Evolutionary conservation across 1,140 invertebrate species (phyloP).

Genomic region (Drosophila murphyi): DNA sequence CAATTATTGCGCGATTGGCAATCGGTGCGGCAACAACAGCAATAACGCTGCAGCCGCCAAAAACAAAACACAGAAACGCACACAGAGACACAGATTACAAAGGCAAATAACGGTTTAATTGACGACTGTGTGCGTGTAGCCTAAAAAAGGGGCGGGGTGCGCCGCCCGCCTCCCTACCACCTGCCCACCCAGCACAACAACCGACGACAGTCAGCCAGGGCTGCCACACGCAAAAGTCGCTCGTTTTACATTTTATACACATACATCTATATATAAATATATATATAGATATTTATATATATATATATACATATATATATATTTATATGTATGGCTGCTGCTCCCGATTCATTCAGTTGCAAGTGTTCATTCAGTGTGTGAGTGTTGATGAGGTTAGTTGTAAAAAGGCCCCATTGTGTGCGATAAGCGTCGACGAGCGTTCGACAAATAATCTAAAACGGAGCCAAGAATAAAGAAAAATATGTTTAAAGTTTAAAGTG

Average conservation of each 20-base stretch:
- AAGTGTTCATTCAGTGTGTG: conserved; percentile 76
- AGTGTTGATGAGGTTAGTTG: conserved; percentile 81
- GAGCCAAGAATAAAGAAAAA: not conserved
- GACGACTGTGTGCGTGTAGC: conserved; percentile 11
- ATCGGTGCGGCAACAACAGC: conserved; percentile 72
- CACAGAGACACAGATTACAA: conserved; percentile 37
- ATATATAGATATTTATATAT: too few relatives aligned
- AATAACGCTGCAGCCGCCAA: conserved; percentile 51
- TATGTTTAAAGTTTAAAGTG: conserved; percentile 47
- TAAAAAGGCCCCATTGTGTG: conserved; percentile 41
- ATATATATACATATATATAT: too few relatives aligned
- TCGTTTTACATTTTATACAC: conserved; percentile 43
- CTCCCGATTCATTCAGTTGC: conserved; percentile 73
- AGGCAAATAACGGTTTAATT: conserved; percentile 46
- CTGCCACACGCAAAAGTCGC: conserved; percentile 20
- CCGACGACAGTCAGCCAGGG: conserved; percentile 24
- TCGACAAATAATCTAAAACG: conserved; percentile 19
- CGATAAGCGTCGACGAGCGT: conserved; percentile 28
- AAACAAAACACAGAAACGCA: conserved; percentile 48
- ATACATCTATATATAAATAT: too few relatives aligned
- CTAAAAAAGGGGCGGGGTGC: conserved; percentile 14
- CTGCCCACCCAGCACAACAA: too few relatives aligned
- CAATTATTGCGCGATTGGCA: conserved; percentile 77
- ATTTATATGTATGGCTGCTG: conserved; percentile 16
- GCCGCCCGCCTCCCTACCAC: conserved; percentile 17